Evolutionary conservation across 2,797 vertebrate genomes (phyloP), one percentile per base, ranked within the genome.

Genomic region (Hoplostethus atlanticus): DNA sequence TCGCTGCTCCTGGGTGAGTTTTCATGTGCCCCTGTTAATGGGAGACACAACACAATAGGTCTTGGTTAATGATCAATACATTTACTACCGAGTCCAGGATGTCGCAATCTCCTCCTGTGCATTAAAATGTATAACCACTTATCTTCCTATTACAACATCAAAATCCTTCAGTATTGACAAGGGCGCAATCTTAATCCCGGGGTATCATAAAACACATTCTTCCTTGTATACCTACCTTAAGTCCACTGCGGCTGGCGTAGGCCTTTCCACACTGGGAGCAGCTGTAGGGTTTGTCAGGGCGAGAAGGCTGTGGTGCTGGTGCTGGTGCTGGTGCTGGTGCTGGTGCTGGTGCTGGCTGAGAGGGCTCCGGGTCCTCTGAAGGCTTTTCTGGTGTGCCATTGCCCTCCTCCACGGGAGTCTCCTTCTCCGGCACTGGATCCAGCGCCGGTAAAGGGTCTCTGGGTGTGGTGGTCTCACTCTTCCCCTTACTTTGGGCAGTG

Each of bases 231-330:
- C 55, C 66, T 84, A 96, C 95, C 94, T 96, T 96, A 6, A 96
- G 92, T 73, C 95, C 95, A 51, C 95, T 95, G 55, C 95, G 93
- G 85, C 95, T 96, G 55, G 95, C 95, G 0, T 96, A 96, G 2
- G 94, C 94, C 84, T 96, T 96, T 61, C 95, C 94, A 79, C 95
- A 96, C 64, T 95, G 93, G 34, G 90, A 79, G 85, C 95, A 96
- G 90, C 91, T 92, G 86, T 96, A 96, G 50, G 95, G 95, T 85
- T 96, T 96, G 80, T 95, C 95, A 0, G 86, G 82, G 25, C 94
- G 95, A 50, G 89, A 58, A 34, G 86, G 77, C 62, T 83, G 71
- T 6, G 82, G 80, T 44, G 85, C 64, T 21, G 89, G 71, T 61
- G 80, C 64, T 25, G 89, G 80, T 44, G 85, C 64, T 25, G 89